phyloP scores from a whole-genome alignment of 2,113 vertebrate species.

The Aleadryas rufinucha region DNA sequence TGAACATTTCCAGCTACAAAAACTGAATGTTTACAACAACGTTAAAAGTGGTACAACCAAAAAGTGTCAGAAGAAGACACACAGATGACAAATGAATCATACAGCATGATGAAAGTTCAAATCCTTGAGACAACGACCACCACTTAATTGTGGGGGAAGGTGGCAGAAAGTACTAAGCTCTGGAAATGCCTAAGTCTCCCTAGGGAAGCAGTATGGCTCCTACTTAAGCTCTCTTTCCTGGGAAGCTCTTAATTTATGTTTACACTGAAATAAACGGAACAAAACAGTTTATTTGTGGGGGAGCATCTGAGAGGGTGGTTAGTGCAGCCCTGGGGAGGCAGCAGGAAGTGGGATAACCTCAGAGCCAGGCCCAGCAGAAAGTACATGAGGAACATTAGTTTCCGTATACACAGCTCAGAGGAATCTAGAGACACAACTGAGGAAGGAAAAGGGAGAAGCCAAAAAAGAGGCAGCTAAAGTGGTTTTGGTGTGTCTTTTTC shows the following conservation, averaged over 20 bases:
- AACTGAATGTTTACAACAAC: background rate
- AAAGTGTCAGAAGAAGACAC: background rate
- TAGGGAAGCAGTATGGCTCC: slow-evolving; percentile 48
- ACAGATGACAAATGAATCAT: background rate
- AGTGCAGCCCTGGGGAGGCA: slow-evolving; percentile 53
- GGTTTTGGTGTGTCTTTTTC: background rate
- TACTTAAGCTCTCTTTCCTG: slow-evolving; percentile 62
- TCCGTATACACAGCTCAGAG: slow-evolving; percentile 42
- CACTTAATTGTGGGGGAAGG: slow-evolving; percentile 41
- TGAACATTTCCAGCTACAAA: background rate
- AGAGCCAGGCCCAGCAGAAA: slow-evolving; percentile 58
- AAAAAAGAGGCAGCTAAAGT: background rate
- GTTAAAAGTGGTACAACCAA: background rate
- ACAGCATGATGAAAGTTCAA: background rate
- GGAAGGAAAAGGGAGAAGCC: background rate
- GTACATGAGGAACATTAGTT: slow-evolving; percentile 53
- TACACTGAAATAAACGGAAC: slow-evolving; percentile 67
- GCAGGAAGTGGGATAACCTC: slow-evolving; percentile 75
- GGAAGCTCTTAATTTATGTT: slow-evolving; percentile 71
- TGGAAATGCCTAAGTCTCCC: slow-evolving; percentile 53
- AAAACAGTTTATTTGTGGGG: slow-evolving; percentile 64
- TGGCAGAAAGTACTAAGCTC: slow-evolving; percentile 16
- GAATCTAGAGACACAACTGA: slow-evolving; percentile 5
- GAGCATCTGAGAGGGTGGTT: slow-evolving; percentile 57
- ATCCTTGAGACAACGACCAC: background rate